These are phyloP conservation scores for Tetranychus piercei DNA, from an alignment of 2,888 invertebrate genomes.

Conservation along the genomic window DNA sequence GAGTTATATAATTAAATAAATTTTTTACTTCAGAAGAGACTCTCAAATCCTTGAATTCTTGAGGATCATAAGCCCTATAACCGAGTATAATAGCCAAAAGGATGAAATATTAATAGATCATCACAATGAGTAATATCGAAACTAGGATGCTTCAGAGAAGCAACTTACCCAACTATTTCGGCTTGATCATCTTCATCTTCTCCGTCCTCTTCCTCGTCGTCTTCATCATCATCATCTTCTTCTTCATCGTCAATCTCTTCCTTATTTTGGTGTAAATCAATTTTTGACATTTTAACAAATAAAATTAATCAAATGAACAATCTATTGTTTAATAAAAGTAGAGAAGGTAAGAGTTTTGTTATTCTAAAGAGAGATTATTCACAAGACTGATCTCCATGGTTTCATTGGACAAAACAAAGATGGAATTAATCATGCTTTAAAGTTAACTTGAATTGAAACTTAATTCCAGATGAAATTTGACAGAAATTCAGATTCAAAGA, in stretches of 20 bases:
- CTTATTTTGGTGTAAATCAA: not conserved
- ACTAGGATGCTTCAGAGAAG: no score
- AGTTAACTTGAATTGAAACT: no score
- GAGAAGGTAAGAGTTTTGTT: no score
- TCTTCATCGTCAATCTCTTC: not conserved
- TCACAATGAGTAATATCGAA: not conserved
- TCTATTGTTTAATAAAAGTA: no score
- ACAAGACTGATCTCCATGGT: no score
- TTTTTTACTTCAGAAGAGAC: conserved; percentile 70
- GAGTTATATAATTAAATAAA: conserved; percentile 74
- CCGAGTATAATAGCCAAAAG: not conserved
- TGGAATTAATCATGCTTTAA: no score
- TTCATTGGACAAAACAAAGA: no score
- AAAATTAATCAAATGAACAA: no score
- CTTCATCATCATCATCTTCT: not conserved
- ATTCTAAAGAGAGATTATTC: no score
- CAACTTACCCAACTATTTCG: conserved; percentile 23
- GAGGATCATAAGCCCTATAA: conserved; percentile 49
- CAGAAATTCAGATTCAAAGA: no score
- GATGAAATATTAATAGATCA: not conserved
- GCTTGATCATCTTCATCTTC: conserved; percentile 25
- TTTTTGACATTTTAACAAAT: not conserved
- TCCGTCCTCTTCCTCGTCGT: conserved; percentile 24
- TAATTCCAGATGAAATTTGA: no score
- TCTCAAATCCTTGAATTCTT: conserved; percentile 59